Evolutionary conservation across 2,888 invertebrate species (phyloP), one percentile per base, ranked within the genome.

Genomic region (Hemaris fuciformis): DNA sequence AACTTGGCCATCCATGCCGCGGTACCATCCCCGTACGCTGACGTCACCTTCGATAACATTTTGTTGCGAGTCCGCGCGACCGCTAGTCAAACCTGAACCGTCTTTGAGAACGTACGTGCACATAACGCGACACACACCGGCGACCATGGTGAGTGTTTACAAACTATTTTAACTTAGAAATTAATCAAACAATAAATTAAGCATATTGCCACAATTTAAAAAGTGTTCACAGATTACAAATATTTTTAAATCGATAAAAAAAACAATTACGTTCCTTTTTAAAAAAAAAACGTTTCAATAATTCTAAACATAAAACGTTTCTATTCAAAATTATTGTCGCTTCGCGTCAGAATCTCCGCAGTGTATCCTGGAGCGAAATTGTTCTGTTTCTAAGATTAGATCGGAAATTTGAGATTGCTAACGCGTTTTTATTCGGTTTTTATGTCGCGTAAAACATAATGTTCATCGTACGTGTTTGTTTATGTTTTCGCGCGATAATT

Each of bases 91-190:
- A 31, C 27, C 53, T 53, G 18, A 31, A 8, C 27, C 53, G 53
- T 31, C 18, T 10, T 2, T 3, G 18, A 53, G 8, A 18, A 53
- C 18, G 15, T 31, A 53, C 53, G 53, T 53, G 13, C 46, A 10
- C 23, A 41, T 10, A 23, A 13, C 23, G 10, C 10, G 10, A 46
- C 46, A 22, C 6, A 53, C 18, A 53, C 10, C 31, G 27, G 18
- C 31, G 53, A 53, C 4, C 15, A 53, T 53, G 53, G 53, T 53
- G 31, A 53, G 53, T 53, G 53, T 53, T 53, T 53, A 31, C 27
- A 10, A 31, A 31, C 6, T 25, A 27, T 18, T 53, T 46, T 18
- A n/a, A 0, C n/a, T 38, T 3, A 13, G 4, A 38, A 13, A 6
- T 8, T 2, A 31, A 4, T 31, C 31, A 31, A 31, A 31, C 1